Evolutionary conservation across 2,888 invertebrate genomes (phyloP).

Genomic region (Ornithoptera priamus): DNA sequence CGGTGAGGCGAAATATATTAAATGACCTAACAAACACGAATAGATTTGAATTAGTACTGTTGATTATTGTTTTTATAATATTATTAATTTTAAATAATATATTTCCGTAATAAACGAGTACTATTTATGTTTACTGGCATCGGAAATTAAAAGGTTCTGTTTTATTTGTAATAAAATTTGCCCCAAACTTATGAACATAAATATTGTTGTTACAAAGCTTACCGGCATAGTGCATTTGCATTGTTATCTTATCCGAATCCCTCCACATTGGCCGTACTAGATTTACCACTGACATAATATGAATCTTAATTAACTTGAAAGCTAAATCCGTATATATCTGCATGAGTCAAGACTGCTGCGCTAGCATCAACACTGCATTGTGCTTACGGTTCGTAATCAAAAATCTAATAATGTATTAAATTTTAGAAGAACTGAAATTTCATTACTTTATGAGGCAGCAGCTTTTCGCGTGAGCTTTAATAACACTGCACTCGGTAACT

Average conservation of each 20-base stretch:
- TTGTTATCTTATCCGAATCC: conserved; percentile 26
- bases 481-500: no score
- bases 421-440: not conserved
- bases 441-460: not conserved
- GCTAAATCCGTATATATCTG: conserved; percentile 13
- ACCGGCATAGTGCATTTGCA: conserved; percentile 22
- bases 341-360: conserved; percentile 12
- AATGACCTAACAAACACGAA: no score
- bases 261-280: conserved; percentile 24
- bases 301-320: conserved; percentile 29
- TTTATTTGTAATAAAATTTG: no score
- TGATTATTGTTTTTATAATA: no score
- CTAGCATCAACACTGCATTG: conserved; percentile 2
- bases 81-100: no score
- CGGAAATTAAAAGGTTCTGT: no score
- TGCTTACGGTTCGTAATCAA: conserved; percentile 3
- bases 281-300: conserved; percentile 28
- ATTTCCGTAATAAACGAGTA: no score
- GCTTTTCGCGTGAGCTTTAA: no score
- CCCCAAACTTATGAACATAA: not conserved
- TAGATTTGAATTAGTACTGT: no score
- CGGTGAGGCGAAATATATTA: no score
- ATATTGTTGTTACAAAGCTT: not conserved
- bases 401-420: not conserved
- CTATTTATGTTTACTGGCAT: no score